Percentiles rank a stretch among this genome's conserved stretches.
Conservation (phyloP, 2,797 vertebrate genomes). For the Poecilia picta region DNA sequence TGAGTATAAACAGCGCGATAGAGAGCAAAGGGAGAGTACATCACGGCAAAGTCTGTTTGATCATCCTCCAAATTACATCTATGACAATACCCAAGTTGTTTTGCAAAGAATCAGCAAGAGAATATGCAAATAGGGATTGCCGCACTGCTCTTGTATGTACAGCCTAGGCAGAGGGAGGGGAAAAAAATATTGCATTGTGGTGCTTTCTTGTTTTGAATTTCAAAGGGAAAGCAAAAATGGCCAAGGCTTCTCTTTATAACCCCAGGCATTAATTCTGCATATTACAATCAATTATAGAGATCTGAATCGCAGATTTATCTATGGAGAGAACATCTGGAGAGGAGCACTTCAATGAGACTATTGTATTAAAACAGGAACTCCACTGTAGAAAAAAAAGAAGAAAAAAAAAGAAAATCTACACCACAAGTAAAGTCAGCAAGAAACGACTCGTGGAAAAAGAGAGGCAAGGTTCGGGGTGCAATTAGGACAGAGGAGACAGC, state of each 20-base stretch:
- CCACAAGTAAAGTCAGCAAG: conserved; percentile 55
- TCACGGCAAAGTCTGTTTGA: conserved; percentile 71
- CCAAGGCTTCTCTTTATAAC: conserved; percentile 79
- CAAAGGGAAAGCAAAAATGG: conserved; percentile 73
- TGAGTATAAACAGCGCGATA: conserved; percentile 48
- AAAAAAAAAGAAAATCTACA: conserved; percentile 63
- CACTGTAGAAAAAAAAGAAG: conserved; percentile 64
- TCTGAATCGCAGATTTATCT: conserved; percentile 81
- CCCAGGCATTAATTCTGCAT: conserved; percentile 81
- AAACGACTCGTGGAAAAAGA: conserved; percentile 46
- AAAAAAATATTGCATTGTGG: conserved; percentile 68
- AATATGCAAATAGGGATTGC: conserved; percentile 70
- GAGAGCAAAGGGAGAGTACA: conserved; percentile 46
- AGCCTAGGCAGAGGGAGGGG: conserved; percentile 47
- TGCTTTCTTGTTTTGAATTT: conserved; percentile 78
- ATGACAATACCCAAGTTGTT: conserved; percentile 78
- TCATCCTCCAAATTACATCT: conserved; percentile 77
- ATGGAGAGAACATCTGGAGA: conserved; percentile 80
- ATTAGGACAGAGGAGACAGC: conserved; percentile 67
- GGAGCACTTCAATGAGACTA: conserved; percentile 81
- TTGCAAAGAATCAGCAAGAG: conserved; percentile 68
- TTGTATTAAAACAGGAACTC: conserved; percentile 78
- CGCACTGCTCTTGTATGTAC: conserved; percentile 58
- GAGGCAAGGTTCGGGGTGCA: conserved; percentile 66
- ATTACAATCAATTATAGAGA: conserved; percentile 84